Evolutionary conservation across 2,888 invertebrate species (phyloP).

Genomic region (Dione vanillae): DNA sequence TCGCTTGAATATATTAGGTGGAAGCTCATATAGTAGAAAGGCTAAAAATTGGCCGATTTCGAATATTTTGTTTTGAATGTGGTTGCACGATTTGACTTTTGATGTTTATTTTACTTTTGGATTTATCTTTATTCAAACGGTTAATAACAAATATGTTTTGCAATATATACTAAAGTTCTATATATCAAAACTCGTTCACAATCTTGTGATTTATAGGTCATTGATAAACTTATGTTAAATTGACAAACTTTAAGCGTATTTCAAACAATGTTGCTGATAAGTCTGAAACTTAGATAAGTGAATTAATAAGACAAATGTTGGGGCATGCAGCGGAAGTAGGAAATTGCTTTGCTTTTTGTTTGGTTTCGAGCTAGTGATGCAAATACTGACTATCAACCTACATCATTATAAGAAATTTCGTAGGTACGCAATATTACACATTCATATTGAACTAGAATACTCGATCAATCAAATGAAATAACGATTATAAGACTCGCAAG

Average conservation of each 20-base stretch:
- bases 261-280: not conserved
- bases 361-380: conserved; percentile 9
- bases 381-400: not conserved
- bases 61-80: not conserved
- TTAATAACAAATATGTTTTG: no score
- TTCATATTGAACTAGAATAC: no score
- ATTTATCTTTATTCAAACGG: no score
- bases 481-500: no score
- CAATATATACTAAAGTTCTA: not conserved
- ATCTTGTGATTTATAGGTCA: not conserved
- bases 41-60: conserved; percentile 16
- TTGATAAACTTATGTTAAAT: conserved; percentile 6
- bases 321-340: conserved; percentile 25
- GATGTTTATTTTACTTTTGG: no score
- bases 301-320: conserved; percentile 15
- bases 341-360: conserved; percentile 26
- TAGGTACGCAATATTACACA: no score
- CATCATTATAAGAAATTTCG: not conserved
- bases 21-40: conserved; percentile 17
- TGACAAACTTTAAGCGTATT: conserved; percentile 9
- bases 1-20: conserved; percentile 21
- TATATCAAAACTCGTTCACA: not conserved
- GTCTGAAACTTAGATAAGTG: not conserved
- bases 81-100: not conserved
- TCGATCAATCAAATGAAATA: no score